Percentiles rank a stretch among this genome's conserved stretches.
phyloP scores from a whole-genome alignment of 2,888 invertebrate genomes.

The Atethmia centrago region DNA sequence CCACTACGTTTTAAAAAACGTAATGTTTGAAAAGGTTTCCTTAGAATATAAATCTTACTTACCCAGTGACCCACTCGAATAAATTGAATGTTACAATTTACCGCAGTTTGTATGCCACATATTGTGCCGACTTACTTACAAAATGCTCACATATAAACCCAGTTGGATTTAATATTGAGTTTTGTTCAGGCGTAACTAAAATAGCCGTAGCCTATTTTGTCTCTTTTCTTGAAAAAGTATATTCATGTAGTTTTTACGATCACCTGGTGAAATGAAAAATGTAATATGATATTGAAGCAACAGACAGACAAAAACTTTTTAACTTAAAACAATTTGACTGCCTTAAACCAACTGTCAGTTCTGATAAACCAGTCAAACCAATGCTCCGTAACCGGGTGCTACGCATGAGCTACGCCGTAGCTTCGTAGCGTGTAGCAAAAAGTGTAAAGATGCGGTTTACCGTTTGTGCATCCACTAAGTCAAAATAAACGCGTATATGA shows the following conservation, averaged over 20 bases:
- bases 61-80: conserved; percentile 67
- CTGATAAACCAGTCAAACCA: neutral
- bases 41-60: conserved; percentile 60
- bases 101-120: conserved; percentile 6
- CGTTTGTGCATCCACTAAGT: neutral
- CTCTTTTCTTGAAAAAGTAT: no score
- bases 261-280: neutral
- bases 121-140: neutral
- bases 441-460: neutral
- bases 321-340: no score
- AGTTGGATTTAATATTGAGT: neutral
- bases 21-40: conserved; percentile 26
- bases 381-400: neutral
- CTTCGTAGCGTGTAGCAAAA: conserved; percentile 31
- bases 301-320: neutral
- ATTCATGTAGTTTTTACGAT: neutral
- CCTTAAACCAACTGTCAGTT: conserved; percentile 4
- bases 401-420: conserved; percentile 38
- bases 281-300: no score
- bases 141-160: neutral
- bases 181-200: neutral
- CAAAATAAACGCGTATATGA: neutral
- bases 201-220: neutral
- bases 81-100: conserved; percentile 42
- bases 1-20: neutral